These are phyloP conservation scores for Aphis gossypii DNA, from an alignment of 1,140 invertebrate genomes.

Conservation along the genomic window DNA sequence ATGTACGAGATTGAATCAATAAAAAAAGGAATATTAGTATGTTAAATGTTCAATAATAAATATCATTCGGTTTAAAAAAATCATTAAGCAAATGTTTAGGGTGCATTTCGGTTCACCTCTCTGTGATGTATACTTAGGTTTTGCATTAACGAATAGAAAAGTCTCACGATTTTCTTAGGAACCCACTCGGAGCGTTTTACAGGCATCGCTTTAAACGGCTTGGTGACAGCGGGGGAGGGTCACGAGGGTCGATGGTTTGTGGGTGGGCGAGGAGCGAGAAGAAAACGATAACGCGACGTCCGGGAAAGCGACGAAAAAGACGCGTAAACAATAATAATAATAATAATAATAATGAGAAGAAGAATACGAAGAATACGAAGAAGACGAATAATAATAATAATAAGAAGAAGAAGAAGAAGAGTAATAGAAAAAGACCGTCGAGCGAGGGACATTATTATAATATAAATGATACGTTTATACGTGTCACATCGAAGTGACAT, in stretches of 20 bases:
- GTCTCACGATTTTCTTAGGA: neutral
- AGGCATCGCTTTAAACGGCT: neutral
- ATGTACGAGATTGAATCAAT: neutral
- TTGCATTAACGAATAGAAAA: neutral
- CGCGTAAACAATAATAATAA: neutral
- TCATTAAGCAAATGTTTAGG: neutral
- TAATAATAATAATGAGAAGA: neutral
- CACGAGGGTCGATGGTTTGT: neutral
- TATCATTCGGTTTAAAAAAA: neutral
- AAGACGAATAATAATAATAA: neutral
- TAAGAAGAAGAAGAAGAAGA: neutral
- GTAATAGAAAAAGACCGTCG: neutral
- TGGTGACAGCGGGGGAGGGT: too few relatives aligned
- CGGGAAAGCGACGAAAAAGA: neutral
- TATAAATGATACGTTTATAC: neutral
- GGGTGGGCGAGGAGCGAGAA: too few relatives aligned
- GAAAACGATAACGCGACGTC: too few relatives aligned
- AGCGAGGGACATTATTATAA: neutral
- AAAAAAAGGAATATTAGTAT: neutral
- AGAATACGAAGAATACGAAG: neutral
- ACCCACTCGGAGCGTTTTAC: neutral
- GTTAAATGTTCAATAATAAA: neutral
- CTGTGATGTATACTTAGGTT: neutral
- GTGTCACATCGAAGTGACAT: neutral
- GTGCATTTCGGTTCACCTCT: neutral